Base-by-base conservation (phyloP, 2,797 vertebrate genomes). In the Percopsis omiscomaycus region DNA sequence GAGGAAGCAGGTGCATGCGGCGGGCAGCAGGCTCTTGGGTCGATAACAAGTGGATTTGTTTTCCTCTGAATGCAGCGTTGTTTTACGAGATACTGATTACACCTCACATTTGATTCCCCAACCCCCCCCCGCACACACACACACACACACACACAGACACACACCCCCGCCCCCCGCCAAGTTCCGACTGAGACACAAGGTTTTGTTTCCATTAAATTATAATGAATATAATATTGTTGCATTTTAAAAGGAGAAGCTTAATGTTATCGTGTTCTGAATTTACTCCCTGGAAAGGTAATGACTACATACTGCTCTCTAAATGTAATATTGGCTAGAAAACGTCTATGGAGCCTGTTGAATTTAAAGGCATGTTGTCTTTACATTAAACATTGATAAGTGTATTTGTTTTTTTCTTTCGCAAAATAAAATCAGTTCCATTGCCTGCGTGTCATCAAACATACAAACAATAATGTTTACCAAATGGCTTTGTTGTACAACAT, bases 401-500 rank as follows among this genome's bases (percentile, higher is more conserved):
- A 1, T 48, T 48, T 59, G 44, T 11, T 55, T 51, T 66, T 30
- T 60, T 78, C 50, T 78, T 60, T 45, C 8, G 47, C 45, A 14
- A 72, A 78, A 85, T 72, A 59, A 66, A 87, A 81, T 80, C 61
- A 14, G 28, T 81, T 81, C 73, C 68, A 65, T 81, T 64, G 70
- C 66, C 71, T 86, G 74, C 71, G 48, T 86, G 82, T 86, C 88
- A 88, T 84, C 81, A 83, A 83, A 89, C 82, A 89, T 86, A 89
- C 86, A 83, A 89, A 90, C 86, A 89, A 83, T 88, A 81, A 81
- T 91, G 86, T 92, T 92, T 90, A 87, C 87, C 78, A 89, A 91
- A 86, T 77, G 73, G 86, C 79, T 91, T 89, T 89, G 88, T 90
- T 90, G 90, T 90, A 84, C 81, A 83, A 91, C 90, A 89, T 80